Evolutionary conservation across 2,797 vertebrate species (phyloP).

Genomic region (Octomys mimax): DNA sequence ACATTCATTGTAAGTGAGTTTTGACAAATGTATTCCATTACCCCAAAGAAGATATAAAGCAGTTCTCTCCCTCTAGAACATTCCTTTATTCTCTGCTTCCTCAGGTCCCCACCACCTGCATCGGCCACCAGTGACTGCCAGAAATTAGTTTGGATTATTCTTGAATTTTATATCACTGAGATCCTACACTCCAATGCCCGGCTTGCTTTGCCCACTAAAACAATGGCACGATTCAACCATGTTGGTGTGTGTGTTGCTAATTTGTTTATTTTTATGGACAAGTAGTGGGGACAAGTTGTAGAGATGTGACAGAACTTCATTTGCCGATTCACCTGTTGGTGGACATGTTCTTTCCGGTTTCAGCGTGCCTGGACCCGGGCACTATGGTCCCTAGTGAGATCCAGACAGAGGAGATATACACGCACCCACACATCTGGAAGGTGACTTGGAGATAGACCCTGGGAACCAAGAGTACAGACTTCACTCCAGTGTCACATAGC

Average conservation of each 20-base stretch:
- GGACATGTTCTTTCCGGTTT: not conserved
- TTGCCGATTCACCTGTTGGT: no score
- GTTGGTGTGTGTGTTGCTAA: accelerated
- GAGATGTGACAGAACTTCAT: no score
- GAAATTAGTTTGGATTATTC: not conserved
- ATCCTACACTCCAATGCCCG: not conserved
- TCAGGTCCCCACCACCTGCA: not conserved
- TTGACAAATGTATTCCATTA: slow-evolving; percentile 24
- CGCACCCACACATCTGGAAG: no score
- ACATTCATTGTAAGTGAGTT: slow-evolving; percentile 20
- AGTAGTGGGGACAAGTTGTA: not conserved
- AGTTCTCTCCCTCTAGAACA: not conserved
- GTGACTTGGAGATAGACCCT: no score
- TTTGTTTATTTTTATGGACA: not conserved
- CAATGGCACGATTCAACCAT: not conserved
- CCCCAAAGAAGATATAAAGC: not conserved
- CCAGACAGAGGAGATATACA: not conserved
- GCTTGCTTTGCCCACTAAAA: not conserved
- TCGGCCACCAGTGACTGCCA: not conserved
- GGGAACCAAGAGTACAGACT: no score
- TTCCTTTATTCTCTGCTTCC: not conserved
- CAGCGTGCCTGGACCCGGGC: accelerated
- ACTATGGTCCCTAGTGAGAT: not conserved
- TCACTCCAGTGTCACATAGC: not conserved
- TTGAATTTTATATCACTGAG: not conserved